phyloP scores from a whole-genome alignment of 2,113 vertebrate genomes.

The Syngnathus floridae region DNA sequence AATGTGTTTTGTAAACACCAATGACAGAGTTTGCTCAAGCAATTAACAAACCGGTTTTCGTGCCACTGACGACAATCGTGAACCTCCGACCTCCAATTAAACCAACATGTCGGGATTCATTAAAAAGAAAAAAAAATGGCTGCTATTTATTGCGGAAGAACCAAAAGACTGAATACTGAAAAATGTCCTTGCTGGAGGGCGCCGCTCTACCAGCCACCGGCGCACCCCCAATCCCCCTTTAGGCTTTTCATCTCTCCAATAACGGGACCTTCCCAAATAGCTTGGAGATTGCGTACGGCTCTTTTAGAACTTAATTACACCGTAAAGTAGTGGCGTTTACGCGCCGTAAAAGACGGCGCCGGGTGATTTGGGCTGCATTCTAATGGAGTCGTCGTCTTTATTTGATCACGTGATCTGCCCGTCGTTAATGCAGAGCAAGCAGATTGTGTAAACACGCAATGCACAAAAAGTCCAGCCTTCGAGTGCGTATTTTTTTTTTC shows the following conservation, averaged over 20 bases:
- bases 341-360: constrained; percentile 1
- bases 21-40: no score
- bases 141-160: not conserved
- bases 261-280: constrained; percentile 17
- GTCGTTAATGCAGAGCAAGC: constrained; percentile 45
- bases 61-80: no score
- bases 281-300: constrained; percentile 5
- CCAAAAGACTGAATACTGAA: constrained; percentile 34
- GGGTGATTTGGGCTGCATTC: constrained; percentile 12
- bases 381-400: not conserved
- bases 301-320: constrained; percentile 24
- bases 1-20: no score
- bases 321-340: constrained; percentile 10
- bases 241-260: constrained; percentile 10
- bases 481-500: no score
- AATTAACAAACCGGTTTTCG: no score
- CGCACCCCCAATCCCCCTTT: not conserved
- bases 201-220: not conserved
- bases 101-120: no score
- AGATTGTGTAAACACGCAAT: constrained; percentile 40
- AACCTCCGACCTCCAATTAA: no score
- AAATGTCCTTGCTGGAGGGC: constrained; percentile 3
- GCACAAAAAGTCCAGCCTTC: not conserved
- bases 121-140: no score
- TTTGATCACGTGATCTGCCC: not conserved